phyloP scores from a whole-genome alignment of 2,113 vertebrate species.

The Falcunculus frontatus region DNA sequence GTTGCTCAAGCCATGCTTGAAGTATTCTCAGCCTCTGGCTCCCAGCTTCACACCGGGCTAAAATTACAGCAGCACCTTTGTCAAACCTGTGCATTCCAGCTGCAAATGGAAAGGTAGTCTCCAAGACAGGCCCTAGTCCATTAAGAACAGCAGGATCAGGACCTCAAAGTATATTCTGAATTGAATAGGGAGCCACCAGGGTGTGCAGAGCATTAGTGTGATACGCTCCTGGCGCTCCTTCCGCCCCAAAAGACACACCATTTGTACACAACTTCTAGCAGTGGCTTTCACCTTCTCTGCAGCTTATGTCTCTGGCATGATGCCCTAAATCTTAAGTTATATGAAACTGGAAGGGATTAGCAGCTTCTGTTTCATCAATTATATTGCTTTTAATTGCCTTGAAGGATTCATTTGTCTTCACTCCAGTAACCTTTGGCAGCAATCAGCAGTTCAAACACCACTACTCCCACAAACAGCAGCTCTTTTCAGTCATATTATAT shows the following conservation, averaged over 20 bases:
- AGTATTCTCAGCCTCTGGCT: background rate
- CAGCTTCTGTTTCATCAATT: slow-evolving; percentile 38
- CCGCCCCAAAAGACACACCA: background rate
- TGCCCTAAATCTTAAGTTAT: slow-evolving; percentile 32
- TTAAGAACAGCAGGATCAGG: background rate
- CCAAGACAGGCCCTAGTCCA: background rate
- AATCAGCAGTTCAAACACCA: slow-evolving; percentile 27
- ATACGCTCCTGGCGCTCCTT: background rate
- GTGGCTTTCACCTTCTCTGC: background rate
- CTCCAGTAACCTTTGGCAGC: slow-evolving; percentile 33
- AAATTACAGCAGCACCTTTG: background rate
- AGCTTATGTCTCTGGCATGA: background rate
- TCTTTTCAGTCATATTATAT: background rate
- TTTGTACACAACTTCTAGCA: background rate
- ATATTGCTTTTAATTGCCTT: slow-evolving; percentile 31
- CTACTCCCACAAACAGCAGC: background rate
- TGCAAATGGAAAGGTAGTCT: background rate
- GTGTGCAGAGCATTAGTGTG: background rate
- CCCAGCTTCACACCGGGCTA: background rate
- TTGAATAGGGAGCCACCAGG: background rate
- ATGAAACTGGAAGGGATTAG: slow-evolving; percentile 22
- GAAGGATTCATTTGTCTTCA: slow-evolving; percentile 32
- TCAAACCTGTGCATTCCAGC: background rate
- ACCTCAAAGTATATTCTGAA: background rate
- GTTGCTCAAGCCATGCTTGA: background rate